Conservation (phyloP, 2,797 vertebrate genomes). For the Malacoraja senta region DNA sequence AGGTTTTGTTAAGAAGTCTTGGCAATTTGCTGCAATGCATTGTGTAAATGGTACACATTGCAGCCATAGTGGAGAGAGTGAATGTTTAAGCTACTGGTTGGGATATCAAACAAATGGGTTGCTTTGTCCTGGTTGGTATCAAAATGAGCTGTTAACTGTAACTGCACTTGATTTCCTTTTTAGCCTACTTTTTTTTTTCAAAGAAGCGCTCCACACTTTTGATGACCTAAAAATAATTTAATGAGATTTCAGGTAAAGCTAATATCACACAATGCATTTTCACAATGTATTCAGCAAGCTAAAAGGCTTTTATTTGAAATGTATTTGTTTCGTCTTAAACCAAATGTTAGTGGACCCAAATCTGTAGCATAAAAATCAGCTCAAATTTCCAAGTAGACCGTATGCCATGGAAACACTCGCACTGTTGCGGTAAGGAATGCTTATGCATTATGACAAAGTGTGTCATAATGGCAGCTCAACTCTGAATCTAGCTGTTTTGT, state of each 20-base stretch:
- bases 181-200: not conserved
- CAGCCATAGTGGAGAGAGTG: too few relatives aligned
- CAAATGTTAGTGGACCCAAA: not conserved
- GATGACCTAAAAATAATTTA: not conserved
- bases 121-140: too few relatives aligned
- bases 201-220: not conserved
- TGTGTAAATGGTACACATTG: too few relatives aligned
- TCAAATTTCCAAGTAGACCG: constrained; percentile 18
- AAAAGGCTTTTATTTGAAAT: not conserved
- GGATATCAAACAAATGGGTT: too few relatives aligned
- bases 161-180: not conserved
- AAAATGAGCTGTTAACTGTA: too few relatives aligned
- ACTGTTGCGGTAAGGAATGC: not conserved
- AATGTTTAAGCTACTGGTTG: too few relatives aligned
- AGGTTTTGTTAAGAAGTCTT: too few relatives aligned
- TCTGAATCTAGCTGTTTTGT: constrained; percentile 1
- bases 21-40: too few relatives aligned
- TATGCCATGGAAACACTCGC: not conserved
- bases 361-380: not conserved
- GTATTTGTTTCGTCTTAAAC: not conserved
- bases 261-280: not conserved
- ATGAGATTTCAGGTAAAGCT: not conserved
- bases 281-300: not conserved
- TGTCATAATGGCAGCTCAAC: not conserved
- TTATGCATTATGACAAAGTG: not conserved